phyloP scores from a whole-genome alignment of 2,797 vertebrate genomes.

The Gallinago solitaria region DNA sequence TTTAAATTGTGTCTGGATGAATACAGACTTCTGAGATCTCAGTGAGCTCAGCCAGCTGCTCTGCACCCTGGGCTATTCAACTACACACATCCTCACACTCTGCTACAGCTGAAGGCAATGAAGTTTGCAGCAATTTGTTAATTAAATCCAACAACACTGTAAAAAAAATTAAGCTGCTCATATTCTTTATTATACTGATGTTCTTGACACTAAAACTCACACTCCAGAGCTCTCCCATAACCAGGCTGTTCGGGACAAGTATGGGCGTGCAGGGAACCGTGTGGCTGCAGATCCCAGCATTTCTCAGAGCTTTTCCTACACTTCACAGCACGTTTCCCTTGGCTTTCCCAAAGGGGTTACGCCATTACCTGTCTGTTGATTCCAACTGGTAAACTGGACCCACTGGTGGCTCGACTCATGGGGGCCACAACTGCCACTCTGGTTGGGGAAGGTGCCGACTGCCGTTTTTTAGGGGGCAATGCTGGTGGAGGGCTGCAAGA shows the following conservation, averaged over 20 bases:
- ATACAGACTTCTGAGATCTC: neutral
- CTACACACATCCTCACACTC: neutral
- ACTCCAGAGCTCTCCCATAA: neutral
- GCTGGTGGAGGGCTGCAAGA: slow-evolving; percentile 87
- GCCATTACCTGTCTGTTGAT: slow-evolving; percentile 89
- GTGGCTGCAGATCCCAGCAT: neutral
- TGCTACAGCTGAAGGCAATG: neutral
- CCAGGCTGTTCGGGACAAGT: neutral
- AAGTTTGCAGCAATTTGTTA: slow-evolving; percentile 22
- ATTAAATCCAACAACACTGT: neutral
- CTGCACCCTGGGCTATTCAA: neutral
- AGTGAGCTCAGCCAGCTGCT: neutral
- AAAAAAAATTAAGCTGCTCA: neutral
- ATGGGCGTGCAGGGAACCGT: neutral
- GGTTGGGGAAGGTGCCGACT: slow-evolving; percentile 94
- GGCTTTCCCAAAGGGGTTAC: neutral
- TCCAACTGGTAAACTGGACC: slow-evolving; percentile 91
- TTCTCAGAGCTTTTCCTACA: neutral
- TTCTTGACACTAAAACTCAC: neutral
- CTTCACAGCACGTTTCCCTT: neutral
- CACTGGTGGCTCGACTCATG: slow-evolving; percentile 91
- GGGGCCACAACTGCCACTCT: slow-evolving; percentile 95
- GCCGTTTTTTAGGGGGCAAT: slow-evolving; percentile 94
- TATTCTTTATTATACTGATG: neutral
- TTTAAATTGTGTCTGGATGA: neutral